Percentiles rank a stretch among this genome's conserved stretches.
Evolutionary conservation across 2,888 invertebrate species (phyloP).

Genomic region (Hypsopygia costalis): DNA sequence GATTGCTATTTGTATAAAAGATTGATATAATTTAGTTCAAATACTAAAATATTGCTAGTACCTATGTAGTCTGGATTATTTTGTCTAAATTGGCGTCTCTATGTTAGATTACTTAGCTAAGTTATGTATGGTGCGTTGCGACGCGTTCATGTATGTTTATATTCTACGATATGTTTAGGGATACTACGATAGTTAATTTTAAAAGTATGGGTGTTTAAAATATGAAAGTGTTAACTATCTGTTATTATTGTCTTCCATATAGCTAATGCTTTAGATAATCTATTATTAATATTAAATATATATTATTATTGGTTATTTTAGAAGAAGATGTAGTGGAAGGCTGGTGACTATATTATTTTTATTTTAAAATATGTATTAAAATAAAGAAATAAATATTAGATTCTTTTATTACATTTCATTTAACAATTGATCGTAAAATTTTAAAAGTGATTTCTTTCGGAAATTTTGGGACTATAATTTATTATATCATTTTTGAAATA

Average conservation of each 20-base stretch:
- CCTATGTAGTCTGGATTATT: neutral
- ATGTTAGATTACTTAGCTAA: slow-evolving; percentile 11
- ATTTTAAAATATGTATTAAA: slow-evolving; percentile 11
- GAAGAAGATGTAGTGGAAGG: slow-evolving; percentile 1
- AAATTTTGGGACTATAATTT: too few relatives aligned
- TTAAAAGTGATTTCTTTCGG: too few relatives aligned
- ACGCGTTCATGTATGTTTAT: slow-evolving; percentile 74
- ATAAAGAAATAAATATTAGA: too few relatives aligned
- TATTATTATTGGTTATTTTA: slow-evolving; percentile 4
- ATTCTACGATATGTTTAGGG: slow-evolving; percentile 53
- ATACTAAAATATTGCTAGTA: too few relatives aligned
- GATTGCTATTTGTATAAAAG: too few relatives aligned
- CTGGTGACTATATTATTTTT: neutral
- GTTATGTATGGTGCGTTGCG: slow-evolving; percentile 61
- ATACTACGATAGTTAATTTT: slow-evolving; percentile 20
- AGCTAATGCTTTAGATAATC: slow-evolving; percentile 34
- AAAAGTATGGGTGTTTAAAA: slow-evolving; percentile 21
- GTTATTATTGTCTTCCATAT: slow-evolving; percentile 59
- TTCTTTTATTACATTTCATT: too few relatives aligned
- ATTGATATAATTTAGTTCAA: too few relatives aligned
- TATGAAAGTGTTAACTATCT: slow-evolving; percentile 38
- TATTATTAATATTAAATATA: slow-evolving; percentile 9
- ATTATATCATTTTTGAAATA: too few relatives aligned
- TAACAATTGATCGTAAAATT: too few relatives aligned
- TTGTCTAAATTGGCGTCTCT: too few relatives aligned